phyloP scores from a whole-genome alignment of 2,888 invertebrate species.

The Apocheima hispidaria region DNA sequence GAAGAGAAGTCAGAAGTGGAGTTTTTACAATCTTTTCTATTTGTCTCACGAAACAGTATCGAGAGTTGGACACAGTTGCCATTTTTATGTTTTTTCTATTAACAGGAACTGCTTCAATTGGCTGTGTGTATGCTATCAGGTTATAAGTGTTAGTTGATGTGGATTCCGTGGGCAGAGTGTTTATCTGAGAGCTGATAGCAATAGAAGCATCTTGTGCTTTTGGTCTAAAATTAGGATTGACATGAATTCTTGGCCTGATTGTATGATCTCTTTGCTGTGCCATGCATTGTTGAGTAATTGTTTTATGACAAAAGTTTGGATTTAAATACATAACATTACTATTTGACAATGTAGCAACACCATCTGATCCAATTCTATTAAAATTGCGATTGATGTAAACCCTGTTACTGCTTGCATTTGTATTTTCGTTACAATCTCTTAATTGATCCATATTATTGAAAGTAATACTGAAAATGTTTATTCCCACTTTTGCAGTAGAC shows the following conservation, averaged over 20 bases:
- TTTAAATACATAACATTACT: conserved; percentile 63
- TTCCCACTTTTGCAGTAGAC: conserved; percentile 92
- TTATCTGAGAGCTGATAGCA: not conserved
- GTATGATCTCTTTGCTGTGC: conserved; percentile 14
- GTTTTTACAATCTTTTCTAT: conserved; percentile 42
- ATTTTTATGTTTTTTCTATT: conserved; percentile 3
- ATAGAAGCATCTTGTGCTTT: conserved; percentile 8
- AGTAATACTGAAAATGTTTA: conserved; percentile 87
- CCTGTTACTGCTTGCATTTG: conserved; percentile 46
- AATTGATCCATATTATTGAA: conserved; percentile 62
- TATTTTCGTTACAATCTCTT: conserved; percentile 37
- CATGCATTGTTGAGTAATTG: conserved; percentile 9
- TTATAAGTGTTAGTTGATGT: conserved; percentile 31
- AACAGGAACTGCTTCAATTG: conserved; percentile 2
- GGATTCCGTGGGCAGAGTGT: conserved; percentile 1
- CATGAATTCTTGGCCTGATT: conserved; percentile 68
- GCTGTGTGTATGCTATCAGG: conserved; percentile 23
- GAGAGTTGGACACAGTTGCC: conserved; percentile 51
- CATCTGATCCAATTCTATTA: conserved; percentile 49
- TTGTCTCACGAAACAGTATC: conserved; percentile 67
- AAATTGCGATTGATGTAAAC: conserved; percentile 81
- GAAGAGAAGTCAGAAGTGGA: conserved; percentile 16
- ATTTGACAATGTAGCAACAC: conserved; percentile 20
- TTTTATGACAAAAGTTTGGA: conserved; percentile 60
- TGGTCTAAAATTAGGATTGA: conserved; percentile 77